phyloP scores from a whole-genome alignment of 2,113 vertebrate genomes.

The Gavia stellata region DNA sequence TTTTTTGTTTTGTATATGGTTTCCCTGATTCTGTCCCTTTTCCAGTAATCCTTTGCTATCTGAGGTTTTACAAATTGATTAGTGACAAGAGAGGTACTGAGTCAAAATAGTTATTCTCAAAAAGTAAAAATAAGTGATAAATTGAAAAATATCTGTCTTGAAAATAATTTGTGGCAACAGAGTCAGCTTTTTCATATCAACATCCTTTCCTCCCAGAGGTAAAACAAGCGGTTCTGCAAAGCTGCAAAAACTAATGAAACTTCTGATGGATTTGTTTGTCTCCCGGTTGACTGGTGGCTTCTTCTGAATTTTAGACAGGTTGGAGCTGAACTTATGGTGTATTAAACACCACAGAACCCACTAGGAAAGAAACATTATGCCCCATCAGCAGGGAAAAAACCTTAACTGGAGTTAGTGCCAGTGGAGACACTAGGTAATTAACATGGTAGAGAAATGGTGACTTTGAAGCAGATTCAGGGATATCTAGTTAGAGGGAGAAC shows the following conservation, averaged over 20 bases:
- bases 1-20: neutral
- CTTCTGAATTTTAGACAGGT: neutral
- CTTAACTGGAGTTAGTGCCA: neutral
- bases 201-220: neutral
- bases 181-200: neutral
- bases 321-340: neutral
- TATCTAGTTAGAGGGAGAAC: neutral
- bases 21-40: neutral
- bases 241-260: neutral
- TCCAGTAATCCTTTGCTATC: neutral
- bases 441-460: fast-evolving
- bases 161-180: neutral
- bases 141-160: neutral
- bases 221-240: neutral
- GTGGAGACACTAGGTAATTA: neutral
- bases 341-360: neutral
- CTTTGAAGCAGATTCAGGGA: neutral
- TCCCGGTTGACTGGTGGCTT: neutral
- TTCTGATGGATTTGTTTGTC: neutral
- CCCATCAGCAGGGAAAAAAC: neutral
- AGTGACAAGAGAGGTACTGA: neutral
- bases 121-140: neutral
- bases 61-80: neutral
- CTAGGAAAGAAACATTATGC: neutral
- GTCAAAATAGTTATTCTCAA: neutral